Conservation (phyloP, 30 jellyfish, hydroid and myxozoan species). For the Sanderia malayensis region DNA sequence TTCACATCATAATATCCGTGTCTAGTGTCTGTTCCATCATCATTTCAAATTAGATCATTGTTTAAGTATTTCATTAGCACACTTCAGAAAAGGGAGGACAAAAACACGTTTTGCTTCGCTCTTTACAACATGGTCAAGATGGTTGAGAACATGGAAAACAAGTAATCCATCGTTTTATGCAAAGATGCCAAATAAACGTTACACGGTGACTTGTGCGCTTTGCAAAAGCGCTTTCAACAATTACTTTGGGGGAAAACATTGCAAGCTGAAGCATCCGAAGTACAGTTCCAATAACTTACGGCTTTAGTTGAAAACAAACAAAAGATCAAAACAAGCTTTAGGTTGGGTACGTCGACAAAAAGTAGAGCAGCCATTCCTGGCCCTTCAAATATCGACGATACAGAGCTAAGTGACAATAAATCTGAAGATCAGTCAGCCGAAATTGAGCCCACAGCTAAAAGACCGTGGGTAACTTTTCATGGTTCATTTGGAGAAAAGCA, state of each 20-base stretch:
- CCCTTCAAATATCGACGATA: background rate
- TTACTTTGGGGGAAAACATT: conserved; percentile 9
- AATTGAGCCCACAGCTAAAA: background rate
- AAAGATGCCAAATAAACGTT: conserved; percentile 30
- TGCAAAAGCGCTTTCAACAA: conserved; percentile 16
- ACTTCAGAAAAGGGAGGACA: no score
- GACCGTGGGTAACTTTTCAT: background rate
- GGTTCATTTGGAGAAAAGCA: background rate
- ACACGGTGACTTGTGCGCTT: conserved; percentile 18
- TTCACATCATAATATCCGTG: no score
- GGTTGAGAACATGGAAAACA: no score
- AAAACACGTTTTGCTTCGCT: no score
- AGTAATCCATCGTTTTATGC: no score
- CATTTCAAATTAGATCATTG: no score
- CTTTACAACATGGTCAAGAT: no score
- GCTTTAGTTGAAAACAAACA: conserved; percentile 7
- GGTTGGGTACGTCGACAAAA: background rate
- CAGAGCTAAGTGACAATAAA: background rate
- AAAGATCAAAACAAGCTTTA: conserved; percentile 3
- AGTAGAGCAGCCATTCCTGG: background rate
- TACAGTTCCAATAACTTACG: conserved; percentile 18
- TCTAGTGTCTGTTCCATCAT: no score
- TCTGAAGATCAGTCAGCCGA: background rate
- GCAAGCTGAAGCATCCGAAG: conserved; percentile 15
- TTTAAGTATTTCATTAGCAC: no score